Evolutionary conservation across 1,140 invertebrate genomes (phyloP), one percentile per base, ranked within the genome.

Genomic region (Drosophila nannoptera): DNA sequence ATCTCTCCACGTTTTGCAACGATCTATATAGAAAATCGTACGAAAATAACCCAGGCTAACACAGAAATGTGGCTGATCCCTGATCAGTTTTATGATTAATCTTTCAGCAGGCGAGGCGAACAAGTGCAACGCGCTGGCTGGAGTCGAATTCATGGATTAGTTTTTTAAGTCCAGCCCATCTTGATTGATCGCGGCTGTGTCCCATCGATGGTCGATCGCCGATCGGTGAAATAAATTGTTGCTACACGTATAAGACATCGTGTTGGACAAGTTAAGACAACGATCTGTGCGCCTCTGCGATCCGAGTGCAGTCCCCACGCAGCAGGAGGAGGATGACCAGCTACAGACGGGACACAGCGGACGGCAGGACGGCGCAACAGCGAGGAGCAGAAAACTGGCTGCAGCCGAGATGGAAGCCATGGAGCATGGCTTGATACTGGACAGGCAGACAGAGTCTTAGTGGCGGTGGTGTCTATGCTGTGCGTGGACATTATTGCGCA

Each of bases 221-320:
- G 40, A 86, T 81, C 74, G 74, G 49, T 60, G 77, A 86, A 86
- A 87, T 86, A 86, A 86, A 86, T 86, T 86, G 81, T 86, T 87
- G 81, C 77, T 86, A 86, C 81, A 86, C 72, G 81, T 86, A 86
- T 77, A 86, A 86, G 81, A 86, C 81, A 86, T 87, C 81, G 81
- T 86, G 81, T 86, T 81, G 74, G 82, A 86, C 81, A 86, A 86
- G 81, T 87, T 86, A 87, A 86, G 81, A 86, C 82, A 86, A 77
- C 82, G 77, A 86, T 87, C 81, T 77, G 70, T 58, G 75, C 76
- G 73, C 80, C 80, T 83, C 80, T 71, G 69, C 50, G 46, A 42
- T 43, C 22, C 53, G 16, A 29, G 14, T 12, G 52, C 46, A 48
- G 32, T 50, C 38, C 12, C 14, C 50, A 36, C 22, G 7, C 38